Base-by-base conservation (phyloP, 2,797 vertebrate genomes). In the Poeciliopsis gracilis region DNA sequence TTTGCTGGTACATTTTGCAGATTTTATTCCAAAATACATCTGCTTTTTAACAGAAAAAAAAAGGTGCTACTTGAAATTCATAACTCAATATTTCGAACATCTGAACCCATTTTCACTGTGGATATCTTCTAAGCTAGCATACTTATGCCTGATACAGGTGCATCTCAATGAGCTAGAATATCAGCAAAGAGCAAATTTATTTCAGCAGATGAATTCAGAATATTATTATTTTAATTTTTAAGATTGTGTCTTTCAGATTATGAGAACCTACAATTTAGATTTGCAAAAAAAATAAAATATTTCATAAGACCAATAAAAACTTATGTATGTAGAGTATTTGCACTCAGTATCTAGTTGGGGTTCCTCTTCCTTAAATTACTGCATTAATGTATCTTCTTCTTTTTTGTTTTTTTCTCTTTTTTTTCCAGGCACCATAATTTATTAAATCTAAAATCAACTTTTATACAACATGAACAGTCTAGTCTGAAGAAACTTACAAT, bases 1-100 rank as follows among this genome's bases (percentile, higher is more conserved):
- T 93, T 90, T 81, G 84, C 92, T 89, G 89, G 85, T 92, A 91
- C 87, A 80, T 89, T 88, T 72, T 72, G 82, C 85, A 77, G 20
- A 80, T 70, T 88, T 90, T 87, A 91, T 92, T 93, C 91, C 91
- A 91, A 93, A 93, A 92, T 91, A 91, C 49, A 89, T 90, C 88
- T 79, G 79, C 85, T 88, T 51, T 80, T 76, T 88, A 53, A 80
- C 70, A 87, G 77, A 76, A 86, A 80, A 1, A 1, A 77, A 63
- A 90, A 78, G 87, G 85, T 89, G 87, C 91, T 93, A 91, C 86
- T 89, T 87, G 55, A 90, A 84, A 84, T 82, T 81, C 87, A 88
- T 86, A 13, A 73, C 74, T 87, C 81, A 79, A 87, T 63, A 80
- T 83, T 86, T 85, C 45, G 81, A 79, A 87, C 82, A 71, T 49